A percentile compares a stretch with the other conserved stretches of the same genome.
Conservation (phyloP, 2,797 vertebrate genomes). For the Euphonia xanthogaster region DNA sequence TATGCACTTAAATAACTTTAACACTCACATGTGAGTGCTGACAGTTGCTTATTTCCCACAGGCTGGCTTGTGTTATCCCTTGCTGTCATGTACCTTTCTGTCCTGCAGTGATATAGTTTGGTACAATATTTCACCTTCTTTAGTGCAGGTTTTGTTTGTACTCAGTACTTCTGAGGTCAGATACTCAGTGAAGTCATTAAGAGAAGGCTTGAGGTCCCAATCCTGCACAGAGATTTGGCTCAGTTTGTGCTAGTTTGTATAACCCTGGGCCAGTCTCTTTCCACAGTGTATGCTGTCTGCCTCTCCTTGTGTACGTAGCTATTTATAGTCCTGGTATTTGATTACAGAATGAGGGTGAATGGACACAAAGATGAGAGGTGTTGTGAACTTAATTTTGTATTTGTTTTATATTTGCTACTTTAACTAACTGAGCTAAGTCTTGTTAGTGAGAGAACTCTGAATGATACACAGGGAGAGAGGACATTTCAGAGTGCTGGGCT, state of each 20-base stretch:
- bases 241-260: neutral
- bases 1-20: constrained; percentile 21
- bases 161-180: neutral
- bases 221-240: neutral
- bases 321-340: neutral
- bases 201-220: neutral
- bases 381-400: neutral
- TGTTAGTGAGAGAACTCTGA: neutral
- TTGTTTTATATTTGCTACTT: neutral
- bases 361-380: neutral
- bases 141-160: neutral
- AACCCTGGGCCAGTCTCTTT: neutral
- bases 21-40: neutral
- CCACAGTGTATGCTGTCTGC: neutral
- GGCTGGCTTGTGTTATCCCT: constrained; percentile 27
- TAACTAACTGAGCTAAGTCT: neutral
- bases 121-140: neutral
- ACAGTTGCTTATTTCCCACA: constrained; percentile 27
- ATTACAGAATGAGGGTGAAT: neutral
- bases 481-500: neutral
- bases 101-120: neutral
- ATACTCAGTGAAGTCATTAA: neutral
- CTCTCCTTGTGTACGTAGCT: neutral
- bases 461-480: neutral
- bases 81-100: neutral